Conservation (phyloP, 2,888 invertebrate species). For the Stratiomys singularior region DNA sequence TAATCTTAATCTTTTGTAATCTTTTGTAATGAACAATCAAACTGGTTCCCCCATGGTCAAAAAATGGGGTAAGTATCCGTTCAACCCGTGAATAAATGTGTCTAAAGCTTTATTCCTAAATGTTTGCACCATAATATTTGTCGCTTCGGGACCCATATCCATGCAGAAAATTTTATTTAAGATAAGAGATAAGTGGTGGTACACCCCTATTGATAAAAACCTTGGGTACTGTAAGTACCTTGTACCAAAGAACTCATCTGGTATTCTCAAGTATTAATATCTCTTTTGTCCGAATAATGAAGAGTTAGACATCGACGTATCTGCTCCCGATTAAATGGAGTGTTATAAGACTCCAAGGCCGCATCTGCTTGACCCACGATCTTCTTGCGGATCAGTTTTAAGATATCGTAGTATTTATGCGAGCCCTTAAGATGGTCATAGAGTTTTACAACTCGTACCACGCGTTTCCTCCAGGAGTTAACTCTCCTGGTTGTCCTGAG, state of each 20-base stretch:
- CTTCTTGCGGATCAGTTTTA: slow-evolving; percentile 35
- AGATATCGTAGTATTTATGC: slow-evolving; percentile 33
- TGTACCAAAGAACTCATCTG: slow-evolving; percentile 44
- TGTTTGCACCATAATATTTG: slow-evolving; percentile 30
- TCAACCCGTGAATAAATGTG: slow-evolving; percentile 46
- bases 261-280: slow-evolving; percentile 37
- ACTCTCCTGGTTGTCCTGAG: slow-evolving; percentile 4
- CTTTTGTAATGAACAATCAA: too few relatives aligned
- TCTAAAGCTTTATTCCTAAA: slow-evolving; percentile 32
- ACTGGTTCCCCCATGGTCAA: slow-evolving; percentile 38
- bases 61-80: slow-evolving; percentile 37
- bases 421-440: slow-evolving; percentile 9
- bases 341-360: slow-evolving; percentile 44
- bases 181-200: slow-evolving; percentile 33
- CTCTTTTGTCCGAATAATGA: slow-evolving; percentile 48
- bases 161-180: slow-evolving; percentile 35
- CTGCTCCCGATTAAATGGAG: slow-evolving; percentile 46
- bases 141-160: slow-evolving; percentile 26
- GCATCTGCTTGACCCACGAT: slow-evolving; percentile 34
- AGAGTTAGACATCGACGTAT: slow-evolving; percentile 45
- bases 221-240: slow-evolving; percentile 36
- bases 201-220: slow-evolving; percentile 45
- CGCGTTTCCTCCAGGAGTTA: background rate
- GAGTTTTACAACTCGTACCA: background rate
- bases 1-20: too few relatives aligned